Conservation (phyloP, 2,888 invertebrate species). For the Lasiommata megera region DNA sequence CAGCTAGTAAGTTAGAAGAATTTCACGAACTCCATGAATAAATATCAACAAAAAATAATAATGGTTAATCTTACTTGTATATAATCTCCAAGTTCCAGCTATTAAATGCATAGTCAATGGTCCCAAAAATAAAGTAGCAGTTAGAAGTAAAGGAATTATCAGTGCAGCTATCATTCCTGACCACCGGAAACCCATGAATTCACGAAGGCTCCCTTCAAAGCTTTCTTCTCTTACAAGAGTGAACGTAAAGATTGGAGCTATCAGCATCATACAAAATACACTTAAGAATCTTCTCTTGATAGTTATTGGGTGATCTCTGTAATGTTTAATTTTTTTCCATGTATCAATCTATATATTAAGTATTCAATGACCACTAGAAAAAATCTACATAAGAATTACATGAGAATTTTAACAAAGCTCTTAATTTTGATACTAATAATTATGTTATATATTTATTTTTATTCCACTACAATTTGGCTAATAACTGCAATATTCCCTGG, state of each 20-base stretch:
- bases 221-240: constrained; percentile 84
- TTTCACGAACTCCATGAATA: too few species aligned
- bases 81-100: constrained; percentile 85
- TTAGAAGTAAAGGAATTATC: constrained; percentile 88
- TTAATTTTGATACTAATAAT: too few species aligned
- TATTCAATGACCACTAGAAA: too few species aligned
- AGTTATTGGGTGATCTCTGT: constrained; percentile 92
- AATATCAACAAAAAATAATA: too few species aligned
- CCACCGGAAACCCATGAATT: constrained; percentile 88
- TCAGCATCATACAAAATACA: constrained; percentile 89
- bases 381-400: too few species aligned
- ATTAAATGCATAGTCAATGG: constrained; percentile 87
- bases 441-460: too few species aligned
- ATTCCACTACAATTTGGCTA: too few species aligned
- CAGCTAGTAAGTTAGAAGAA: too few species aligned
- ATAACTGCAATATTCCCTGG: too few species aligned
- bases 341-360: too few species aligned
- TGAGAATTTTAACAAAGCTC: too few species aligned
- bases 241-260: constrained; percentile 90
- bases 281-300: constrained; percentile 94
- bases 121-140: constrained; percentile 91
- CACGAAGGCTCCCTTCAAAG: constrained; percentile 83
- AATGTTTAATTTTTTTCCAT: too few species aligned
- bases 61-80: constrained; percentile 79
- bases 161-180: constrained; percentile 88